A percentile compares a stretch with the other conserved stretches of the same genome.
Evolutionary conservation across 2,113 vertebrate genomes (phyloP).

Genomic region (Myanophis thanlyinensis): DNA sequence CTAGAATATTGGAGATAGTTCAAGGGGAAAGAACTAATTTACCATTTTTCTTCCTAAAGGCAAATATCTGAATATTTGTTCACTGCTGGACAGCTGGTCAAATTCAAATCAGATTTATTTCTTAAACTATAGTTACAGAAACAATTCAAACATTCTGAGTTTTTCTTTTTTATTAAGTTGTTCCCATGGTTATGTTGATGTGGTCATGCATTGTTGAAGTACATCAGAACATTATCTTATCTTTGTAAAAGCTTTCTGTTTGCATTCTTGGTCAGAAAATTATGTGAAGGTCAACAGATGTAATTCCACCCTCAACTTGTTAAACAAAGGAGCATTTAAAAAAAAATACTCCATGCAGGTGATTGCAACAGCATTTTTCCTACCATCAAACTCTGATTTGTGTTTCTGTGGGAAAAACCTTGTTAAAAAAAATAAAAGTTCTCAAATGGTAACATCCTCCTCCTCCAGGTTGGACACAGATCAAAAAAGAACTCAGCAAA

Average conservation of each 20-base stretch:
- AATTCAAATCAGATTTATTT: constrained; percentile 31
- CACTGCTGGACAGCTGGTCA: constrained; percentile 22
- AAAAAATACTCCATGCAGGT: background rate
- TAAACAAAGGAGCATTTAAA: background rate
- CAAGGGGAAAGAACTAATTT: background rate
- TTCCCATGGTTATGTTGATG: background rate
- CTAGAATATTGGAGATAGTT: constrained; percentile 33
- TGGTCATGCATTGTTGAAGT: too few species aligned
- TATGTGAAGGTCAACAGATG: background rate
- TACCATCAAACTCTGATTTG: background rate
- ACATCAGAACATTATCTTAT: background rate
- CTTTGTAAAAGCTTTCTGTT: background rate
- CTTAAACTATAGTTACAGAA: background rate
- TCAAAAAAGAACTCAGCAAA: background rate
- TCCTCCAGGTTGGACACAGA: background rate
- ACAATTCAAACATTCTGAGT: background rate
- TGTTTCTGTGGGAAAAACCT: too few species aligned
- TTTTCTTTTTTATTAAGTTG: background rate
- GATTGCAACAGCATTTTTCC: background rate
- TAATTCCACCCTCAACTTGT: background rate
- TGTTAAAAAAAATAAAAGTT: background rate
- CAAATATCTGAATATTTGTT: constrained; percentile 29
- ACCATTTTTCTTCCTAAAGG: background rate
- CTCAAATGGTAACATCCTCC: too few species aligned
- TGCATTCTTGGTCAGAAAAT: background rate